Evolutionary conservation across 2,888 invertebrate species (phyloP).

Genomic region (Spilarctia lutea): DNA sequence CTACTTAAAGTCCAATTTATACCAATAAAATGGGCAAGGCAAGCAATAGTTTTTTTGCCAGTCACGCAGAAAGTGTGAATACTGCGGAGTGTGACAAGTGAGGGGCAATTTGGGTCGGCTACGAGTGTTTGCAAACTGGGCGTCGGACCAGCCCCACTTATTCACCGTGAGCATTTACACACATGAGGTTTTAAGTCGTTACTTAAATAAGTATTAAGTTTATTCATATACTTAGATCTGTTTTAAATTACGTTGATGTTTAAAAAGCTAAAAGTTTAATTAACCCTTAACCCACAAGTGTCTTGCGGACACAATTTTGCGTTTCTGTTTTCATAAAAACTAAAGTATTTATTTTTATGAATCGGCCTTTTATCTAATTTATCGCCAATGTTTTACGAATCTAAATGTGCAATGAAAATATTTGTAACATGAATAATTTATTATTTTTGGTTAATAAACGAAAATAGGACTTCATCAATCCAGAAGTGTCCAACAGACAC

Average conservation of each 20-base stretch:
- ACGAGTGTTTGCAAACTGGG: conserved; percentile 69
- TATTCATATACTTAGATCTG: neutral
- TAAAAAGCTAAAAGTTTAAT: neutral
- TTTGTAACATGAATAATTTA: too few species aligned
- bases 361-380: too few species aligned
- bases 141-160: conserved; percentile 39
- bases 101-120: conserved; percentile 70
- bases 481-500: too few species aligned
- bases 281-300: too few species aligned
- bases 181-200: conserved; percentile 11
- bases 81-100: conserved; percentile 66
- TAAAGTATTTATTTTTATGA: too few species aligned
- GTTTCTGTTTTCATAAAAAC: too few species aligned
- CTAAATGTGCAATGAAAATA: too few species aligned
- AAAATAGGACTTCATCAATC: too few species aligned
- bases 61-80: conserved; percentile 68
- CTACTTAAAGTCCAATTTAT: conserved; percentile 58
- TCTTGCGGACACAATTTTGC: too few species aligned
- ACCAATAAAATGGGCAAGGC: conserved; percentile 64
- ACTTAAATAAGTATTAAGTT: conserved; percentile 5
- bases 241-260: neutral
- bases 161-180: conserved; percentile 31
- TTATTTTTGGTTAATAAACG: too few species aligned
- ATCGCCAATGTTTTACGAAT: too few species aligned
- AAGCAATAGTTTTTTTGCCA: conserved; percentile 64